Percentiles rank a stretch among this genome's conserved stretches.
These are phyloP conservation scores for Halictus quadricinctus DNA, from an alignment of 2,888 invertebrate genomes.

Conservation along the genomic window DNA sequence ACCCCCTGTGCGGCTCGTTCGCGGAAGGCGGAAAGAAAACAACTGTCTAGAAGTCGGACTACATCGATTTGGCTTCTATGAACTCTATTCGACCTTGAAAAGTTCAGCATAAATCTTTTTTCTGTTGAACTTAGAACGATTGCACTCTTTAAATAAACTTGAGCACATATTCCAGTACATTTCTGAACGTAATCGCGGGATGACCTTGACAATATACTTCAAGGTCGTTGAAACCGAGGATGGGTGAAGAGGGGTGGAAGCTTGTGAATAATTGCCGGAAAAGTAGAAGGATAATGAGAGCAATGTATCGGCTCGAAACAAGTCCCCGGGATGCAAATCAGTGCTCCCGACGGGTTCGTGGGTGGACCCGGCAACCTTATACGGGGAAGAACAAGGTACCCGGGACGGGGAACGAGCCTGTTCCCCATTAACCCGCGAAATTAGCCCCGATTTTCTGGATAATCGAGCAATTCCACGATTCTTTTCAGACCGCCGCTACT, in stretches of 20 bases:
- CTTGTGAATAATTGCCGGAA: not conserved
- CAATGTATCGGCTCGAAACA: constrained; percentile 40
- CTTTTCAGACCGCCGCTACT: constrained; percentile 2
- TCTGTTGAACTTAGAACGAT: no score
- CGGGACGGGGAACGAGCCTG: constrained; percentile 19
- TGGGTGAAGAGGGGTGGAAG: not conserved
- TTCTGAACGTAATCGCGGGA: no score
- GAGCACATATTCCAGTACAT: no score
- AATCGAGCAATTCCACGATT: constrained; percentile 31
- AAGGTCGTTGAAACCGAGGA: not conserved
- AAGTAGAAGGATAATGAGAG: constrained; percentile 37
- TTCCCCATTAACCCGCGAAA: constrained; percentile 55
- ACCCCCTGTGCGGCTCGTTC: constrained; percentile 67
- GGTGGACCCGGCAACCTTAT: constrained; percentile 39
- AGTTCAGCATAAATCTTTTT: no score
- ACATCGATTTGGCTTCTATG: no score
- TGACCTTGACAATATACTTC: not conserved
- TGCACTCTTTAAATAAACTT: no score
- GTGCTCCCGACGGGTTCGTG: constrained; percentile 33
- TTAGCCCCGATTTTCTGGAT: constrained; percentile 58
- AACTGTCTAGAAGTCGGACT: not conserved
- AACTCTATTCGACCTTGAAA: no score
- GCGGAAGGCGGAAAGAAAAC: constrained; percentile 18
- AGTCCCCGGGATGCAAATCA: constrained; percentile 15
- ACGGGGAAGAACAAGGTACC: not conserved